Base-by-base conservation (phyloP, 2,113 vertebrate species). In the Archocentrus centrarchus region DNA sequence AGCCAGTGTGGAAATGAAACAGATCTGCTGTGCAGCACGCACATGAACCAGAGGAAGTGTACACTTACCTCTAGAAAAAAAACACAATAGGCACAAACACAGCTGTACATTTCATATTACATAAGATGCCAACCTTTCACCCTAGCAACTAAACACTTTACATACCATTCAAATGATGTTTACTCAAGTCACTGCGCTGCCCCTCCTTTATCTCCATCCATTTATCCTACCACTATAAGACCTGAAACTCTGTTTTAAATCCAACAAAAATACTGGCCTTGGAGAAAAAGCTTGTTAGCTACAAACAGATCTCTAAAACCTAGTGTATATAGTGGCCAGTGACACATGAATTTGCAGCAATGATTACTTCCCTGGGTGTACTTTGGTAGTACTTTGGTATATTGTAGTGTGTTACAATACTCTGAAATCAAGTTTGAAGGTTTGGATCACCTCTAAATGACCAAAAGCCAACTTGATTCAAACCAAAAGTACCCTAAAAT, bases 111-210 rank as follows among this genome's bases (percentile, higher is more conserved):
- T 59, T 82, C 50, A 14, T 58, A 13, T 91, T 90, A 60, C 89
- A 78, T 87, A 88, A 92, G 82, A 84, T 60, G 75, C 68, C 78
- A 86, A 27, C 60, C 75, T 80, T 63, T 61, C 57, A 39, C 77
- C 81, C 55, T 10, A 10, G 80, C 81, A 86, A 89, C 77, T 7
- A 81, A 88, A 89, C 79, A 81, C 81, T 93, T 92, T 90, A 77
- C 91, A 91, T 92, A 77, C 93, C 84, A 91, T 84, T 92, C 79
- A 90, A 93, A 92, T 91, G 55, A 58, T 59, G 66, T 50, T 75
- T 62, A 59, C 24, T 35, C 41, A 47, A 61, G 77, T 77, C 70
- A 5, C 37, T 35, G 39, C 37, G 35, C 60, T 58, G 79, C 53
- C 53, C 77, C 79, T 59, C 79, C 84, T 82, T 58, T n/a, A 35